Conservation (phyloP, 2,888 invertebrate genomes). For the Dysmachus trigonus region DNA sequence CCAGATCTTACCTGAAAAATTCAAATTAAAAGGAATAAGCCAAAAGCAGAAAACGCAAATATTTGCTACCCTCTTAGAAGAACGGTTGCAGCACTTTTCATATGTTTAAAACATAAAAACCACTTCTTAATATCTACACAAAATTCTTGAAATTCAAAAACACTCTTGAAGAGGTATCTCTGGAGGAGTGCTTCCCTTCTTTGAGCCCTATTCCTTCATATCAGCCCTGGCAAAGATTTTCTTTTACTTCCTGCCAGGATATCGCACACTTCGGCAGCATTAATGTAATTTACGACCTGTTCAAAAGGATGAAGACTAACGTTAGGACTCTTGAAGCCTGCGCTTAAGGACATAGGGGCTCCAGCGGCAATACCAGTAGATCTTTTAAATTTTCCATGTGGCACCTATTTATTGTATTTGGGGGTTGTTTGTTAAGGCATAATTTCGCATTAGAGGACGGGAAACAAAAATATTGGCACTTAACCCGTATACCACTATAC, state of each 20-base stretch:
- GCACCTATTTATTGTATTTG: neutral
- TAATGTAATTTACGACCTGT: neutral
- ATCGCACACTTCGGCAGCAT: neutral
- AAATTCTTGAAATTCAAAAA: neutral
- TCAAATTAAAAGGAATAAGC: neutral
- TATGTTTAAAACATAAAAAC: neutral
- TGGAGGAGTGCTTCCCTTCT: neutral
- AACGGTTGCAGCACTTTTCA: neutral
- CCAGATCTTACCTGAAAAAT: neutral
- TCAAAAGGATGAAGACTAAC: neutral
- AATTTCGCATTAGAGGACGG: neutral
- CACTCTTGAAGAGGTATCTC: neutral
- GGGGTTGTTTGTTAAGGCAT: neutral
- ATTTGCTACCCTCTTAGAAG: neutral
- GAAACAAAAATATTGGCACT: neutral
- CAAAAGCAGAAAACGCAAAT: neutral
- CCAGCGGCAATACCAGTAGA: neutral
- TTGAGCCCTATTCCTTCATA: neutral
- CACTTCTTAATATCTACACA: neutral
- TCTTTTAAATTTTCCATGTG: neutral
- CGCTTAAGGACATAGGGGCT: neutral
- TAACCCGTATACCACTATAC: neutral
- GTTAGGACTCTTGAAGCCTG: neutral
- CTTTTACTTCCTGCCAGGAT: neutral
- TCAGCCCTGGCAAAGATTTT: neutral